Percentiles rank a stretch among this genome's conserved stretches.
These are phyloP conservation scores for Melanotaenia nigrans DNA, from an alignment of 2,797 vertebrate species.

Conservation along the genomic window DNA sequence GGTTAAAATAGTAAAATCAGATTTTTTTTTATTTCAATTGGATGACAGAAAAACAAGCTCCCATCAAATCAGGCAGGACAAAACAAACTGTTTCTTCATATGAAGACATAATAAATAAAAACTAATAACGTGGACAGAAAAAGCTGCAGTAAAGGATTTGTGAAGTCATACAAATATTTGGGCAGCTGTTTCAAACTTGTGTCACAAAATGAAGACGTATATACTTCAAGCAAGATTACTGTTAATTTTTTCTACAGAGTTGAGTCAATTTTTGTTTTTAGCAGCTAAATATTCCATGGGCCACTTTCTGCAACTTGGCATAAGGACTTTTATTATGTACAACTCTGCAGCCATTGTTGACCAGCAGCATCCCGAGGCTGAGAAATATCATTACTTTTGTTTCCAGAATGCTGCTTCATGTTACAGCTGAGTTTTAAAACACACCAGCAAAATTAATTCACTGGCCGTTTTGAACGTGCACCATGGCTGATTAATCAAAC, in stretches of 20 bases:
- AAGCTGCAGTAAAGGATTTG: neutral
- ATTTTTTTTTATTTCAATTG: neutral
- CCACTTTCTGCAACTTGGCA: neutral
- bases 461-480: neutral
- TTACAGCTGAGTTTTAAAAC: too few species aligned
- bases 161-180: neutral
- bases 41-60: neutral
- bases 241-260: neutral
- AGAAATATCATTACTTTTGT: neutral
- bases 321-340: neutral
- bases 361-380: neutral
- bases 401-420: neutral
- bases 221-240: too few species aligned
- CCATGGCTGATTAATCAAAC: too few species aligned
- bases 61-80: neutral
- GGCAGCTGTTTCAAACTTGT: neutral
- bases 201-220: neutral
- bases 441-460: neutral
- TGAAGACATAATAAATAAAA: neutral
- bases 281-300: neutral
- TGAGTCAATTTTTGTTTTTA: neutral
- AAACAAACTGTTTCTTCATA: neutral
- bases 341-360: too few species aligned
- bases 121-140: neutral
- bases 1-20: neutral